Base-by-base conservation (phyloP, 2,888 invertebrate species). In the Drosophila leonis region DNA sequence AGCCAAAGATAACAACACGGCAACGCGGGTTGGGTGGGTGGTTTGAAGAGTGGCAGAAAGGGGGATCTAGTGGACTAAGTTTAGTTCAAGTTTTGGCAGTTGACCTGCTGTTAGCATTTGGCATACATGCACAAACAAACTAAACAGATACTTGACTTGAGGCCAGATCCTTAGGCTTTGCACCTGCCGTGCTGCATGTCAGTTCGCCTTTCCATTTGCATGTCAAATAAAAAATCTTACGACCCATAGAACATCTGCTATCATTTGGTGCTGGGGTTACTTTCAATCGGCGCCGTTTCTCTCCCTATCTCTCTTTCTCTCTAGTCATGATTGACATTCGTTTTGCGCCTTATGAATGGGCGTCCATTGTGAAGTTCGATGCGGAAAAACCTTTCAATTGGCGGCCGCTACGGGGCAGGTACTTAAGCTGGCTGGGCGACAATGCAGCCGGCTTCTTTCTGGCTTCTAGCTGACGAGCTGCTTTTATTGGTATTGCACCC, bases 171-270 rank as follows among this genome's bases (percentile, higher is more conserved):
- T 75, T 65, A 57, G 65, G 78, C 71, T 55, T 68, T 78, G 72
- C 86, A 88, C 90, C 88, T 88, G 90, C 68, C 84, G 72, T 64
- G 72, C 72, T 57, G 67, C 68, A 78, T 80, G 72, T 72, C 82
- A 75, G 64, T 46, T 44, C 57, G 71, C 59, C 33, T 65, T 69
- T 78, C 63, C 80, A 90, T 90, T 91, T 90, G 87, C 91, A 88
- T 90, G 88, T 79, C 81, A 76, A 77, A 70, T 73, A 63, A 65
- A 73, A 61, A 65, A 59, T 57, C 60, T 54, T 75, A 72, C 15
- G 55, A 56, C 64, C 80, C 81, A 81, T 92, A 80, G 80, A 85
- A 82, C 91, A 91, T 91, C 91, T 91, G 91, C 70, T 82, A 82
- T 82, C 75, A 91, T 91, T 90, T 70, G 63, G 60, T 60, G 56